These are phyloP conservation scores for Anagrus nilaparvatae DNA, from an alignment of 1,140 invertebrate genomes.

Conservation along the genomic window DNA sequence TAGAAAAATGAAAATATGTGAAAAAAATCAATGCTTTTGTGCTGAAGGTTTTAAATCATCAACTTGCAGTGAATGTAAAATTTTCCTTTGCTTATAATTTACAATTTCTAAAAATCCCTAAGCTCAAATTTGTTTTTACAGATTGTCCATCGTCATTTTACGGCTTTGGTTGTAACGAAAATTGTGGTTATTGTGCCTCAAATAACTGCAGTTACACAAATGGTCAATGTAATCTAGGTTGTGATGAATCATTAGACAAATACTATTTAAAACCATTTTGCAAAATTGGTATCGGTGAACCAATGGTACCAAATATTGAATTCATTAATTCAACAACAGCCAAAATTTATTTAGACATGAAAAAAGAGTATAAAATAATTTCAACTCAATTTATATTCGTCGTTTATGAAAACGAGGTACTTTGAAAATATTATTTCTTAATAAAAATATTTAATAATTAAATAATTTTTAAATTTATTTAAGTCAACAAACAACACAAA, in stretches of 20 bases:
- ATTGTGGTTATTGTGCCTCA: constrained; percentile 7
- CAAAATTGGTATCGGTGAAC: constrained; percentile 11
- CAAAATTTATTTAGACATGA: constrained; percentile 1
- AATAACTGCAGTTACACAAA: background rate
- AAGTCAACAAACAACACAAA: background rate
- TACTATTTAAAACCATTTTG: constrained; percentile 8
- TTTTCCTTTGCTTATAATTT: background rate
- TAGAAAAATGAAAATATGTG: background rate
- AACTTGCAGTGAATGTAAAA: background rate
- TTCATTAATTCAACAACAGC: constrained; percentile 6
- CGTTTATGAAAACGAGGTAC: no score
- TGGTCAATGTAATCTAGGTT: constrained; percentile 8
- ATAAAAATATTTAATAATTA: no score
- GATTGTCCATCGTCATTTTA: constrained; percentile 6
- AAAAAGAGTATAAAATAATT: constrained; percentile 9
- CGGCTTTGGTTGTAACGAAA: constrained; percentile 6
- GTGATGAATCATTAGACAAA: background rate
- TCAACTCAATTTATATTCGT: no score
- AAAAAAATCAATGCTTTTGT: constrained; percentile 8
- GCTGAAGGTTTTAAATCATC: constrained; percentile 5
- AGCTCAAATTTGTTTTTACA: background rate
- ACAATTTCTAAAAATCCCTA: no score
- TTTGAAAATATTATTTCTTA: no score
- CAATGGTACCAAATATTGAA: constrained; percentile 3
- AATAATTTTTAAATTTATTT: constrained; percentile 8